Evolutionary conservation across 2,113 vertebrate genomes (phyloP).

Genomic region (Peromyscus maniculatus): DNA sequence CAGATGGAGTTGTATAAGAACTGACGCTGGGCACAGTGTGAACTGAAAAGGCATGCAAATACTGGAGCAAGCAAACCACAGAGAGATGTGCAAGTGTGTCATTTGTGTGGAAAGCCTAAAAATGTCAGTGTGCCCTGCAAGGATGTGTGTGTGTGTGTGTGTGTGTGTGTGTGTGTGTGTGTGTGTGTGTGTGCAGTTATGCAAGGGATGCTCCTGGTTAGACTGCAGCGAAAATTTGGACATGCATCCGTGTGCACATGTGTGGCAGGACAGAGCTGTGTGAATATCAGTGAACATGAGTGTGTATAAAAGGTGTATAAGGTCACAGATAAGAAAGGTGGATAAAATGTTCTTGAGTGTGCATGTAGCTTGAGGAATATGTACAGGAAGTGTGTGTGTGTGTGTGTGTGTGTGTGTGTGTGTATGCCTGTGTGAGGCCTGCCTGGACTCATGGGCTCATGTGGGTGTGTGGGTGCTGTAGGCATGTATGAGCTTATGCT

Average conservation of each 20-base stretch:
- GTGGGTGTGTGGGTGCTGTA: slow-evolving; percentile 54
- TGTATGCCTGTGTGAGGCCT: not conserved
- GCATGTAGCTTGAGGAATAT: not conserved
- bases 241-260: not conserved
- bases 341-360: not conserved
- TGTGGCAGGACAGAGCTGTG: not conserved
- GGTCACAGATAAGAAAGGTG: not conserved
- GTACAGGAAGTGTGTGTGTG: not conserved
- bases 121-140: slow-evolving; percentile 13
- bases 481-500: slow-evolving; percentile 19
- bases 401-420: not conserved
- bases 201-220: not conserved
- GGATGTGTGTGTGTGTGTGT: not conserved
- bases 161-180: no score
- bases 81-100: not conserved
- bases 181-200: not conserved
- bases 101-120: not conserved
- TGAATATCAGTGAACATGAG: not conserved
- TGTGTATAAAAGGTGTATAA: not conserved
- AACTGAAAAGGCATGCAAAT: not conserved
- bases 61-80: not conserved
- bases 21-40: not conserved
- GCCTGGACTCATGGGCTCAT: not conserved
- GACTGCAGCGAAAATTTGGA: not conserved
- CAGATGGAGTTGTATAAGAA: slow-evolving; percentile 15